These are phyloP conservation scores for Latrodectus elegans DNA, from an alignment of 2,888 invertebrate species.

Conservation along the genomic window DNA sequence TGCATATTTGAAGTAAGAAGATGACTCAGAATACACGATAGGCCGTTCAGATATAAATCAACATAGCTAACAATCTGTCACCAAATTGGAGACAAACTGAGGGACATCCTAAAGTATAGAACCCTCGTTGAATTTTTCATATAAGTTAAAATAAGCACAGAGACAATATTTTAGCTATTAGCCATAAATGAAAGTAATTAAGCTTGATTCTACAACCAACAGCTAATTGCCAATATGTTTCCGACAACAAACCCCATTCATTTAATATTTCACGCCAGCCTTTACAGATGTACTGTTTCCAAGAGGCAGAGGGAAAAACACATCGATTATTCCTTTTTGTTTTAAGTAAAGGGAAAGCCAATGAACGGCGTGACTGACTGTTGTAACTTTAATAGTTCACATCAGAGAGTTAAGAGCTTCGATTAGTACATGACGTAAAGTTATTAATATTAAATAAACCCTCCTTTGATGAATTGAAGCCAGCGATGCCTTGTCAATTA, in stretches of 20 bases:
- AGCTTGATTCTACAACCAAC: not conserved
- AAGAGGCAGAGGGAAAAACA: not conserved
- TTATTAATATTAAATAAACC: constrained; percentile 55
- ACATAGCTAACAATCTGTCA: too few relatives aligned
- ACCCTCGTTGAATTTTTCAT: too few relatives aligned
- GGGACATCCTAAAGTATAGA: too few relatives aligned
- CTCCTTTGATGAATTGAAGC: constrained; percentile 38
- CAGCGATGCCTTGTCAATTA: constrained; percentile 44
- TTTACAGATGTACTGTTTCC: not conserved
- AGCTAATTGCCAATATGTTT: not conserved
- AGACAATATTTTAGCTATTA: too few relatives aligned
- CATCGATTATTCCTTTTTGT: constrained; percentile 46
- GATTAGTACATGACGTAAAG: constrained; percentile 43
- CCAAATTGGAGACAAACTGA: too few relatives aligned
- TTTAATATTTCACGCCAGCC: not conserved
- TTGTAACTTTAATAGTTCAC: constrained; percentile 40
- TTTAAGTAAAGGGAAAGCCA: not conserved
- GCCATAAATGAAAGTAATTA: too few relatives aligned
- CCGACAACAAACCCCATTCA: not conserved
- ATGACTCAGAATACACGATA: too few relatives aligned
- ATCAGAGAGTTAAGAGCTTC: constrained; percentile 32
- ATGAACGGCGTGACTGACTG: constrained; percentile 34
- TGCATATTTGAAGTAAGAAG: too few relatives aligned
- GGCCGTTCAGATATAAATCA: too few relatives aligned
- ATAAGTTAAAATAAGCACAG: too few relatives aligned